Conservation (phyloP, 2,797 vertebrate species). For the Myotis planiceps region DNA sequence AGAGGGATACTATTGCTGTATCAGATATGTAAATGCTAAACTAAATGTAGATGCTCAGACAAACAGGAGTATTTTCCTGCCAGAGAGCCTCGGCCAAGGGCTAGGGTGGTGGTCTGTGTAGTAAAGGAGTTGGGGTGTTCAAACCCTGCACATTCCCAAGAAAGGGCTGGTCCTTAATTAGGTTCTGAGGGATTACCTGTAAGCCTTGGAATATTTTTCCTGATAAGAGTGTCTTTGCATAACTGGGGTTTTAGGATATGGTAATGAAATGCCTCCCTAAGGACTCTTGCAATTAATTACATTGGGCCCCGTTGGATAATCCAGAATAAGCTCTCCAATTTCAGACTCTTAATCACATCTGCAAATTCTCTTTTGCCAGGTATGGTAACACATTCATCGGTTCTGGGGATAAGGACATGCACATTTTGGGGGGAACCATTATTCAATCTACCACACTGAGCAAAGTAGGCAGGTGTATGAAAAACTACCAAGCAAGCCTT, state of each 20-base stretch:
- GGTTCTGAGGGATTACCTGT: not conserved
- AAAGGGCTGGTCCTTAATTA: not conserved
- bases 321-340: not conserved
- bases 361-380: not conserved
- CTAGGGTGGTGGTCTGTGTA: not conserved
- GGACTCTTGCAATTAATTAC: not conserved
- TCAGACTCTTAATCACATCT: not conserved
- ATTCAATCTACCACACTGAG: not conserved
- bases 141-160: not conserved
- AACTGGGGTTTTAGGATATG: not conserved
- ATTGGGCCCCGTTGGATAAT: not conserved
- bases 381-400: not conserved
- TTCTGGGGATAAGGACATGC: not conserved
- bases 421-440: not conserved
- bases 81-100: not conserved
- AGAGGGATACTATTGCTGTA: not conserved
- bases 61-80: not conserved
- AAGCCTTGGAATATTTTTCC: not conserved
- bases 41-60: not conserved
- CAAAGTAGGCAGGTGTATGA: not conserved
- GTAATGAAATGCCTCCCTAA: not conserved
- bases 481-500: not conserved
- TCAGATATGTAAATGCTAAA: not conserved
- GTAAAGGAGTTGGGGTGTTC: not conserved
- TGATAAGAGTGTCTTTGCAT: not conserved